A percentile compares a stretch with the other conserved stretches of the same genome.
Conservation (phyloP, 2,797 vertebrate genomes). For the Lycodopsis pacificus region DNA sequence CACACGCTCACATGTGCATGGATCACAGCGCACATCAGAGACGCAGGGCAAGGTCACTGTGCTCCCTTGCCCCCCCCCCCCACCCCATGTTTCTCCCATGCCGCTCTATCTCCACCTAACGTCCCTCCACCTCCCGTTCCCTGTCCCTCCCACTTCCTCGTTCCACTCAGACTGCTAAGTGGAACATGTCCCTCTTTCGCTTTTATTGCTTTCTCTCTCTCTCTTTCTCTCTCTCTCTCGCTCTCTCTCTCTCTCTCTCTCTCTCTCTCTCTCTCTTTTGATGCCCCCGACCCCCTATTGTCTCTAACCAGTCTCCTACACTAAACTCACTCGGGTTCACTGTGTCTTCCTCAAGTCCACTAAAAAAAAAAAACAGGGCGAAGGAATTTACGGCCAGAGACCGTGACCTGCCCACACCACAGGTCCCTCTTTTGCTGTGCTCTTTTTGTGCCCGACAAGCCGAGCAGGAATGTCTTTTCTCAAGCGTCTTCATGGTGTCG, state of each 20-base stretch:
- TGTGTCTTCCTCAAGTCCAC: slow-evolving; percentile 22
- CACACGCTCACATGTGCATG: slow-evolving; percentile 35
- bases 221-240: slow-evolving; percentile 17
- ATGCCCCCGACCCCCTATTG: slow-evolving; percentile 10
- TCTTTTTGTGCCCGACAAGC: slow-evolving; percentile 55
- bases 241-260: too few relatives aligned
- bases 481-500: slow-evolving; percentile 48
- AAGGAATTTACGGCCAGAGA: slow-evolving; percentile 70
- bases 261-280: slow-evolving; percentile 36
- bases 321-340: slow-evolving; percentile 22
- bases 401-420: slow-evolving; percentile 48
- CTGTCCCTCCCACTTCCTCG: neutral
- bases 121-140: neutral
- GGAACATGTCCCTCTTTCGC: slow-evolving; percentile 26
- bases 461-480: slow-evolving; percentile 64
- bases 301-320: slow-evolving; percentile 27
- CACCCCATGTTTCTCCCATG: slow-evolving; percentile 25
- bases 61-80: slow-evolving; percentile 33
- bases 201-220: slow-evolving; percentile 53
- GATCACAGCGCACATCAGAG: slow-evolving; percentile 68
- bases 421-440: slow-evolving; percentile 32
- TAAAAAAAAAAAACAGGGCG: neutral
- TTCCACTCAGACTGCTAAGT: slow-evolving; percentile 14
- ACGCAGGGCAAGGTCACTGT: slow-evolving; percentile 60
- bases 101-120: slow-evolving; percentile 29